Percentiles rank a stretch among this genome's conserved stretches.
Evolutionary conservation across 1,140 invertebrate species (phyloP).

Genomic region (Listronotus bonariensis): DNA sequence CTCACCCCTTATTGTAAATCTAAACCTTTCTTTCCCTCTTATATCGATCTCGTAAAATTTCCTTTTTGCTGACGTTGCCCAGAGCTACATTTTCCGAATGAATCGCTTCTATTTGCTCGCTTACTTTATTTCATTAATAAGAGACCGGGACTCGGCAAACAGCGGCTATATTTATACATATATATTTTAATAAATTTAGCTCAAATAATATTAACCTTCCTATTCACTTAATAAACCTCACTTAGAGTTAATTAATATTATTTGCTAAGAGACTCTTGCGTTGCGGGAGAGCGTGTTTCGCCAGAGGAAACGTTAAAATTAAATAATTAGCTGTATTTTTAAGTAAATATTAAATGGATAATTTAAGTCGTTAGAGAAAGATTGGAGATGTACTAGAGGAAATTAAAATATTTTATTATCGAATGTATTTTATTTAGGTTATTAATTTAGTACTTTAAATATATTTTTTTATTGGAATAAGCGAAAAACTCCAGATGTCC

Average conservation of each 20-base stretch:
- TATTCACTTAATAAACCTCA: too few relatives aligned
- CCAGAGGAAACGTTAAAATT: conserved; percentile 26
- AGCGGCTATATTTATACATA: neutral
- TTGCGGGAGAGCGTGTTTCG: conserved; percentile 18
- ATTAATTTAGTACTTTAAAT: too few relatives aligned
- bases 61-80: conserved; percentile 3
- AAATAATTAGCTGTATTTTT: conserved; percentile 13
- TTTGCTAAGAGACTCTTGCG: neutral
- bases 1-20: too few relatives aligned
- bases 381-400: too few relatives aligned
- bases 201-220: too few relatives aligned
- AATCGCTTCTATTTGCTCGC: conserved; percentile 16
- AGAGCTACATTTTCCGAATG: conserved; percentile 12
- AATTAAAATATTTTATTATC: too few relatives aligned
- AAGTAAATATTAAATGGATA: conserved; percentile 16
- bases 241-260: too few relatives aligned
- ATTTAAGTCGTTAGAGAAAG: conserved; percentile 11
- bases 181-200: too few relatives aligned
- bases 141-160: conserved; percentile 9
- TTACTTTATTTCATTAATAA: conserved; percentile 20
- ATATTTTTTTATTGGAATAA: too few relatives aligned
- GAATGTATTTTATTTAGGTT: too few relatives aligned
- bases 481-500: too few relatives aligned
- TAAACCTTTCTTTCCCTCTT: neutral
- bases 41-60: neutral